Conservation (phyloP, 2,113 vertebrate genomes). For the Strigops habroptila region DNA sequence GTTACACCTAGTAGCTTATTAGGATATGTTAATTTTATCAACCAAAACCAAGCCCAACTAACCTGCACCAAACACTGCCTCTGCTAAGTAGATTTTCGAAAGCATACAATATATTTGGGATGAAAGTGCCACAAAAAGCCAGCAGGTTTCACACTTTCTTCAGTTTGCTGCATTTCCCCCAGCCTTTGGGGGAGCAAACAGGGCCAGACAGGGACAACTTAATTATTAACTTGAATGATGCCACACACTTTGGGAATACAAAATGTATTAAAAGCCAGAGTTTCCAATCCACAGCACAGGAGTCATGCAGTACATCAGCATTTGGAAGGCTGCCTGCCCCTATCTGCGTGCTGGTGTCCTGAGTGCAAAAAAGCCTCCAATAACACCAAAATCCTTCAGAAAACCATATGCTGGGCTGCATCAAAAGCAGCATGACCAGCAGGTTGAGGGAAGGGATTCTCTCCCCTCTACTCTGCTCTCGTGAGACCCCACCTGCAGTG, state of each 20-base stretch:
- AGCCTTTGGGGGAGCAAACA: neutral
- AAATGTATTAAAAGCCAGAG: neutral
- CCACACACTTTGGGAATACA: neutral
- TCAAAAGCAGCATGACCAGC: neutral
- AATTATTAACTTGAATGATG: neutral
- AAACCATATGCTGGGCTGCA: neutral
- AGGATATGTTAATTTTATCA: neutral
- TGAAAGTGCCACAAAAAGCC: neutral
- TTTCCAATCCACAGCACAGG: neutral
- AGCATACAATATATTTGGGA: neutral
- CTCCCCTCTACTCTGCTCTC: neutral
- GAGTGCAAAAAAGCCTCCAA: neutral
- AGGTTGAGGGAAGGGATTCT: neutral
- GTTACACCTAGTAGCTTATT: neutral
- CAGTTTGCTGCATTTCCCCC: neutral
- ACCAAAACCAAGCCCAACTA: neutral
- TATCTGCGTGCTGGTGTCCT: fast-evolving
- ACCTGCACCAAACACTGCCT: neutral
- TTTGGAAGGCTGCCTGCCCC: neutral
- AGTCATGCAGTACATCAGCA: neutral
- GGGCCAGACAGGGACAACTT: neutral
- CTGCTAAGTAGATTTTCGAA: neutral
- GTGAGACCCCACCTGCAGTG: neutral
- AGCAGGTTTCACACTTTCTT: neutral
- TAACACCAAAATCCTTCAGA: neutral